These are phyloP conservation scores for Eupithecia abbreviata DNA, from an alignment of 2,888 invertebrate genomes.

Conservation along the genomic window DNA sequence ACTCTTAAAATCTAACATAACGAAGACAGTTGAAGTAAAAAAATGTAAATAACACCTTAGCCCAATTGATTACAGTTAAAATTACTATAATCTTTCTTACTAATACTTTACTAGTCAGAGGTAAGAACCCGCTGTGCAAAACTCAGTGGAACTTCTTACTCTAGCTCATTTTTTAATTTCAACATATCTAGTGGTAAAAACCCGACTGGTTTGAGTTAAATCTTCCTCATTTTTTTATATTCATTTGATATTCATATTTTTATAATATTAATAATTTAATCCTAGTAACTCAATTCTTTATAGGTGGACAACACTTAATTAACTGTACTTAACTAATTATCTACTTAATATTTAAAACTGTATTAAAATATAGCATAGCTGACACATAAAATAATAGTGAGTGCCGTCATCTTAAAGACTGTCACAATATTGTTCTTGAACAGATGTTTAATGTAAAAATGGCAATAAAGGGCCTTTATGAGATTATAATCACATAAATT, in stretches of 20 bases:
- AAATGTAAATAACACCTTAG: constrained; percentile 14
- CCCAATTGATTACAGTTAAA: constrained; percentile 28
- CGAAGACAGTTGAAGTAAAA: constrained; percentile 11
- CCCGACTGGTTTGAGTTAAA: constrained; percentile 57
- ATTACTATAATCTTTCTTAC: constrained; percentile 37
- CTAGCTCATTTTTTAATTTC: constrained; percentile 60
- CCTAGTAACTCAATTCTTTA: constrained; percentile 60
- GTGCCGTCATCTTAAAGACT: constrained; percentile 10
- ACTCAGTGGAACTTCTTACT: constrained; percentile 64
- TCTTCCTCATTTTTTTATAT: constrained; percentile 59
- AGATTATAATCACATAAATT: neutral
- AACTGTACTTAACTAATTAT: constrained; percentile 43
- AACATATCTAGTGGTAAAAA: constrained; percentile 54
- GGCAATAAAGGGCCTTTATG: neutral
- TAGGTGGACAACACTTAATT: constrained; percentile 55
- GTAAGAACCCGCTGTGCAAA: constrained; percentile 61
- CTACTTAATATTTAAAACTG: constrained; percentile 37
- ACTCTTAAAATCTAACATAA: constrained; percentile 5
- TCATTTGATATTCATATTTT: constrained; percentile 43
- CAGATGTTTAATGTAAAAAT: neutral
- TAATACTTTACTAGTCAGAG: constrained; percentile 73
- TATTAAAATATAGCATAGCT: constrained; percentile 23
- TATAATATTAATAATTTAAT: constrained; percentile 52
- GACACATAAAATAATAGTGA: constrained; percentile 17
- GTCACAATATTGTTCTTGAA: neutral